Conservation (phyloP, 2,888 invertebrate genomes). For the Acleris emargana region DNA sequence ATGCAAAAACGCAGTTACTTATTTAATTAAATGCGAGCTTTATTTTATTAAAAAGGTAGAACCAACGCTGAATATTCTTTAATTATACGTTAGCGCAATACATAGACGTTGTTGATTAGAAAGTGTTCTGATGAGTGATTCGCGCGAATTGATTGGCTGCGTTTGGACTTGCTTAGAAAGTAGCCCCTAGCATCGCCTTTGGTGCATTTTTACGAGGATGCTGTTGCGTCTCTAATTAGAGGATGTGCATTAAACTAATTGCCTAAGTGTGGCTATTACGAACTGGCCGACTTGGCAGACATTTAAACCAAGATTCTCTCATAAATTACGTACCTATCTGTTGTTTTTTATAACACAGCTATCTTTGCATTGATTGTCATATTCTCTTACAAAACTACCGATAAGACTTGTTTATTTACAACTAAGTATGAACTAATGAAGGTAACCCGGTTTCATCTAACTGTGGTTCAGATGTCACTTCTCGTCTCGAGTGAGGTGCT, state of each 20-base stretch:
- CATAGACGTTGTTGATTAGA: conserved; percentile 69
- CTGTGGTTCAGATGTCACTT: conserved; percentile 74
- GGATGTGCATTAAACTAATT: conserved; percentile 56
- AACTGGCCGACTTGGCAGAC: conserved; percentile 25
- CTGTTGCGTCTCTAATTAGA: conserved; percentile 62
- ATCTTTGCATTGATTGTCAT: neutral
- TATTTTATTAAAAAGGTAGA: conserved; percentile 44
- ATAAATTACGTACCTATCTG: no score
- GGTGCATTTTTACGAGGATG: conserved; percentile 69
- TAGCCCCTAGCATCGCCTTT: conserved; percentile 61
- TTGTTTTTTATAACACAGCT: no score
- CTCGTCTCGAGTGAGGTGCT: conserved; percentile 66
- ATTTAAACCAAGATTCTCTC: no score
- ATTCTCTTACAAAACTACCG: neutral
- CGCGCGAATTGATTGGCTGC: conserved; percentile 75
- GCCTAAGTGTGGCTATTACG: conserved; percentile 34
- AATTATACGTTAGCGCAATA: conserved; percentile 63
- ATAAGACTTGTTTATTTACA: conserved; percentile 2
- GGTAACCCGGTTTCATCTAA: conserved; percentile 78
- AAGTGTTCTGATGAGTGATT: conserved; percentile 80
- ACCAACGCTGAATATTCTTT: conserved; percentile 49
- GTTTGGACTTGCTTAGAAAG: conserved; percentile 77
- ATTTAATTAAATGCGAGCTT: conserved; percentile 24
- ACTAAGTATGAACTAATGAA: conserved; percentile 48
- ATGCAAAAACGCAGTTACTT: conserved; percentile 24